Conservation (phyloP, 2,888 invertebrate species). For the Muschampia plurimacula region DNA sequence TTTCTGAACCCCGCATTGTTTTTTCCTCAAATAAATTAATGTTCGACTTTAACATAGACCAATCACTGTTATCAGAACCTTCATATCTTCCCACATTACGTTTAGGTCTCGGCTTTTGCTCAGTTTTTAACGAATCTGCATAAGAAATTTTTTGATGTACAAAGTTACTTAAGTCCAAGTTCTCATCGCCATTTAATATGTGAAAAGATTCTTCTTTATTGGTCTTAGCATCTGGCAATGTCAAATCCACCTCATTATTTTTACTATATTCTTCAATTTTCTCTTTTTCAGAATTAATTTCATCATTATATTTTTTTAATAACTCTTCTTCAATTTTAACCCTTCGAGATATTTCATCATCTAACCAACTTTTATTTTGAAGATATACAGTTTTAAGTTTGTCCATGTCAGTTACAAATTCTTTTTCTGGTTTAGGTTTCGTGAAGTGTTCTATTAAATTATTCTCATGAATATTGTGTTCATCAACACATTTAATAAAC, state of each 20-base stretch:
- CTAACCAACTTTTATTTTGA: constrained; percentile 75
- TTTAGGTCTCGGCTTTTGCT: constrained; percentile 14
- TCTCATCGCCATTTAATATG: constrained; percentile 2
- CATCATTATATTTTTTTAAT: constrained; percentile 35
- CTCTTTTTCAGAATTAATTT: constrained; percentile 29
- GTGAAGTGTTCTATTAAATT: constrained; percentile 52
- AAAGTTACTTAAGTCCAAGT: background rate
- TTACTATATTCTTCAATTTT: constrained; percentile 29
- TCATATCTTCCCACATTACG: constrained; percentile 13
- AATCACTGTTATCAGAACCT: background rate
- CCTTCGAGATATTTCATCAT: constrained; percentile 67
- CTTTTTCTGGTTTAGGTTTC: constrained; percentile 64
- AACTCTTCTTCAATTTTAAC: constrained; percentile 36
- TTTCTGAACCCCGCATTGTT: background rate
- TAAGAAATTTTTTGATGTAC: constrained; percentile 31
- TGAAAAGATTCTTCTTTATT: constrained; percentile 45
- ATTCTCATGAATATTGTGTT: constrained; percentile 51
- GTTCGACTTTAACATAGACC: constrained; percentile 11
- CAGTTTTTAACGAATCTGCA: constrained; percentile 33
- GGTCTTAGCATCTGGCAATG: constrained; percentile 57
- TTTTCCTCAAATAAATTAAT: constrained; percentile 7
- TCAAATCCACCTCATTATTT: constrained; percentile 64
- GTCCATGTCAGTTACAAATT: constrained; percentile 65
- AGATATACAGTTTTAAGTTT: constrained; percentile 70
- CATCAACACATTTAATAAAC: constrained; percentile 71